These are phyloP conservation scores for Eretmochelys imbricata DNA, from an alignment of 2,113 vertebrate genomes.

Conservation along the genomic window DNA sequence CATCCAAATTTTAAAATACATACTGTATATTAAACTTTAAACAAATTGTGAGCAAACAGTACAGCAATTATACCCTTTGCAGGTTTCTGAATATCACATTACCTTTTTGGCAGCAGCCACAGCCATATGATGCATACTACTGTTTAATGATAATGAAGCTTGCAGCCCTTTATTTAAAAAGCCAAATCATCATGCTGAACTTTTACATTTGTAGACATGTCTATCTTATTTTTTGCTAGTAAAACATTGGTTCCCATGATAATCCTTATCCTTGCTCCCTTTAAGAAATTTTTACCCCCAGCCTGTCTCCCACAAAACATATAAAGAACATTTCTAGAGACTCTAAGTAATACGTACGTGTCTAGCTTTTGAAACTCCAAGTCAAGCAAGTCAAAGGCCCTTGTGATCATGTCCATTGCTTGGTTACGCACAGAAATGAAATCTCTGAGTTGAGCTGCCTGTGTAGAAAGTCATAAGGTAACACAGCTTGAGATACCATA, in stretches of 20 bases:
- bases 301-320: not conserved
- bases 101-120: not conserved
- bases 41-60: not conserved
- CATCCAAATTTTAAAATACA: not conserved
- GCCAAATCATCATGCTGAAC: not conserved
- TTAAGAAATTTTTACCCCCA: not conserved
- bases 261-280: not conserved
- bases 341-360: constrained; percentile 61
- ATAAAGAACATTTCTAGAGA: not conserved
- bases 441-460: constrained; percentile 61
- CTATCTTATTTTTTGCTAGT: not conserved
- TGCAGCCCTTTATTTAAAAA: not conserved
- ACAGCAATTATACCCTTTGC: not conserved
- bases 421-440: constrained; percentile 74
- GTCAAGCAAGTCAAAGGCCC: constrained; percentile 78
- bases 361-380: constrained; percentile 81
- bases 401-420: constrained; percentile 77
- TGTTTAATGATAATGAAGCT: not conserved
- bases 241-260: not conserved
- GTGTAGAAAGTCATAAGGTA: constrained; percentile 34
- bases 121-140: not conserved
- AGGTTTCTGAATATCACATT: not conserved
- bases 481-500: not conserved
- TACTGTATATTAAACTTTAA: not conserved
- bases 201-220: not conserved